Base-by-base conservation (phyloP, 2,888 invertebrate species). In the Chalcosyrphus nemorum region DNA sequence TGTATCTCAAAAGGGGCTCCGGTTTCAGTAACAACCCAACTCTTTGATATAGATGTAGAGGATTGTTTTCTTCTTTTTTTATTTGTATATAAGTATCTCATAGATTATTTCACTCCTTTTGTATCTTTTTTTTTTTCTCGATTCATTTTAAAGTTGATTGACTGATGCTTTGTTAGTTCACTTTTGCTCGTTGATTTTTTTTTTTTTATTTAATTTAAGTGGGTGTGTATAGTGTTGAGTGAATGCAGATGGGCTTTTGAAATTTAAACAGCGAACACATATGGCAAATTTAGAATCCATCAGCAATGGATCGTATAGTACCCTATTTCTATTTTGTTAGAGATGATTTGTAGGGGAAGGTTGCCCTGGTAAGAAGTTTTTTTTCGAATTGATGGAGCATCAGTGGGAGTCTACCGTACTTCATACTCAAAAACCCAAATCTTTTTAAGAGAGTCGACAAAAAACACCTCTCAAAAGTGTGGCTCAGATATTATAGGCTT, bases 121-220 rank as follows among this genome's bases (percentile, higher is more conserved):
- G 5, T 72, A 11, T 45, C 45, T 41, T 19, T 29, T 61, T 38
- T 56, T 70, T 15, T 35, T 71, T n/a, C 24, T 50, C 9, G 32
- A 56, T 61, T 63, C 19, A 56, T 76, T 81, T 76, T n/a, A 63
- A 66, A 63, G 57, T 71, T 77, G 63, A 81, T 71, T 81, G 71
- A 81, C 63, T 68, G 56, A 70, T 71, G 63, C 43, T 75, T 75
- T 61, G 57, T 71, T 61, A 43, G 71, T 80, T 80, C 19, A 52
- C 59, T 71, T 59, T 47, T 77, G 43, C 54, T 61, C 24, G 35
- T 59, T n/a, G 29, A 24, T 35, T 80, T 74, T 38, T 66, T 59
- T 38, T 38, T 74, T 50, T 27, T 35, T 80, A 66, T 38, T 66
- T 59, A 45, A 45, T 74, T 50, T 27, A 61, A 77, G 45, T 66